Percentiles rank a stretch among this genome's conserved stretches.
These are phyloP conservation scores for Choloepus didactylus DNA, from an alignment of 2,797 vertebrate species.

Conservation along the genomic window DNA sequence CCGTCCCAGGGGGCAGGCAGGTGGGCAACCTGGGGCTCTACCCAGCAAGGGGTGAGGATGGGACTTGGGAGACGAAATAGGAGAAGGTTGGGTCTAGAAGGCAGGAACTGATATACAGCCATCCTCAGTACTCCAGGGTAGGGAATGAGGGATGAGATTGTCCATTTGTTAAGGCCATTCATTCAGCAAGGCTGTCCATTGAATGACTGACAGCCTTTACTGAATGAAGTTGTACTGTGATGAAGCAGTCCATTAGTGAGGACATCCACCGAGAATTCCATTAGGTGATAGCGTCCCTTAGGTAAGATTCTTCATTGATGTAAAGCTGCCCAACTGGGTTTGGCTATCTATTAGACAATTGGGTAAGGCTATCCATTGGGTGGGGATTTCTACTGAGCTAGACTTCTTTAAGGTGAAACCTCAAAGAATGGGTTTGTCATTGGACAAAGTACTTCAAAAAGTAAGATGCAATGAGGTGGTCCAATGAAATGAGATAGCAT, in stretches of 20 bases:
- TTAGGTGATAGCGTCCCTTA: background rate
- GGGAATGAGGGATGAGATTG: background rate
- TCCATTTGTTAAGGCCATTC: background rate
- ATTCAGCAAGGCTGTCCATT: background rate
- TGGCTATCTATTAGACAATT: background rate
- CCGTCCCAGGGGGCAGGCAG: conserved; percentile 84
- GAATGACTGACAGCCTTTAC: background rate
- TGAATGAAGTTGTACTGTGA: background rate
- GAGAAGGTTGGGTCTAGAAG: background rate
- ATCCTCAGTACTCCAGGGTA: background rate
- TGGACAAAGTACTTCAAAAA: conserved; percentile 28
- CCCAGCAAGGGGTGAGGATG: conserved; percentile 41
- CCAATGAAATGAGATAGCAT: background rate
- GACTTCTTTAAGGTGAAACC: background rate
- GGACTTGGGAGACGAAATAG: background rate
- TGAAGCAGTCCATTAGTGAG: background rate
- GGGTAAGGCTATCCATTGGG: background rate
- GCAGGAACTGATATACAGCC: background rate
- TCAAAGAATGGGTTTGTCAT: background rate
- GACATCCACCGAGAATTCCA: background rate
- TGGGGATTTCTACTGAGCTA: background rate
- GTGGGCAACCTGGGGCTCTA: conserved; percentile 75
- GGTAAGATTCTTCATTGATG: background rate
- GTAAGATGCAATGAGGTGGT: background rate
- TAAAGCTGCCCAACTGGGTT: background rate